Conservation (phyloP, 2,888 invertebrate genomes). For the Chironomus tentans region DNA sequence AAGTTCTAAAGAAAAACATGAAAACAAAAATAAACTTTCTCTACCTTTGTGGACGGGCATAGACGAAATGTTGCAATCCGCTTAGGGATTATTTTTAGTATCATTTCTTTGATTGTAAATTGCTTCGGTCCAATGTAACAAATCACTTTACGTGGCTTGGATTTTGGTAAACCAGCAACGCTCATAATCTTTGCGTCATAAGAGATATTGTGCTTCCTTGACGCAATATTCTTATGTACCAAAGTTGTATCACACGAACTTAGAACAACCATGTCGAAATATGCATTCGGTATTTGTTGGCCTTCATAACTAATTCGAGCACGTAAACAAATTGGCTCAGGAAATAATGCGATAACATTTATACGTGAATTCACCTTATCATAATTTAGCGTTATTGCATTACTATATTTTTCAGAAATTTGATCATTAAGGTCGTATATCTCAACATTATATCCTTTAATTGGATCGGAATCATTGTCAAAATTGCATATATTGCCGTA, state of each 20-base stretch:
- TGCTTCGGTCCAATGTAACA: conserved; percentile 88
- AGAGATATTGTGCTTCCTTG: conserved; percentile 75
- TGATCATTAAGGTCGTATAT: conserved; percentile 52
- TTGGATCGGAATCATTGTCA: conserved; percentile 50
- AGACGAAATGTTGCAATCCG: conserved; percentile 82
- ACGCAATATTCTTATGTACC: conserved; percentile 78
- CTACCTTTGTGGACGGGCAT: conserved; percentile 79
- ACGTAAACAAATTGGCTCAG: conserved; percentile 70
- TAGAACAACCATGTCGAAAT: conserved; percentile 85
- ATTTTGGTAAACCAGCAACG: conserved; percentile 41
- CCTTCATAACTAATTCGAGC: conserved; percentile 69
- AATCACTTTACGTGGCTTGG: conserved; percentile 77
- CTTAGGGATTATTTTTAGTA: conserved; percentile 87
- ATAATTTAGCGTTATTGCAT: conserved; percentile 57
- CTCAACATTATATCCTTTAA: conserved; percentile 55
- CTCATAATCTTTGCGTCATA: conserved; percentile 74
- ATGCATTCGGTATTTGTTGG: conserved; percentile 72
- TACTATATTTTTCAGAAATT: conserved; percentile 47
- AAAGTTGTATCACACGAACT: conserved; percentile 77
- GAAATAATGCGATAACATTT: conserved; percentile 66
- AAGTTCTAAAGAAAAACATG: not conserved
- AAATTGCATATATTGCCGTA: conserved; percentile 76
- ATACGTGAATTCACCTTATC: conserved; percentile 72
- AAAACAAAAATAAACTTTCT: conserved; percentile 12
- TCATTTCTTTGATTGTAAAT: conserved; percentile 85